A percentile compares a stretch with the other conserved stretches of the same genome.
phyloP scores from a whole-genome alignment of 2,113 vertebrate species.

The Amblyornis subalaris region DNA sequence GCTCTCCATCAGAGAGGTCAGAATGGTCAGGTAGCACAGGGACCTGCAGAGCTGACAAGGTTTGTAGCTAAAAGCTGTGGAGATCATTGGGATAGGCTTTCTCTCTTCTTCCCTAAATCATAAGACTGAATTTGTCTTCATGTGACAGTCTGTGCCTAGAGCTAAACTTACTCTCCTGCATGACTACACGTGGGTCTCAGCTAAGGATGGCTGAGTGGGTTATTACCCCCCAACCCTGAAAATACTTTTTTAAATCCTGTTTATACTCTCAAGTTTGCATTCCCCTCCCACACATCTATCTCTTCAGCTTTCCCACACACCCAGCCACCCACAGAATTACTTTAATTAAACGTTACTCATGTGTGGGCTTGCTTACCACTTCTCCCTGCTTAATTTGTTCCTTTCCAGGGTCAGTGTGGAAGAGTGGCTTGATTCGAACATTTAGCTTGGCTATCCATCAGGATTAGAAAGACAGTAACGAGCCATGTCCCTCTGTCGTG shows the following conservation, averaged over 20 bases:
- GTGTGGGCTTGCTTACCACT: background rate
- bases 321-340: background rate
- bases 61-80: background rate
- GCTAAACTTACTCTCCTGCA: background rate
- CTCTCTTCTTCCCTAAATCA: background rate
- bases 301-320: background rate
- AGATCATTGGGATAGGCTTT: background rate
- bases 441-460: background rate
- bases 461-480: background rate
- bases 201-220: background rate
- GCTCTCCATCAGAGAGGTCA: background rate
- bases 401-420: background rate
- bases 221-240: background rate
- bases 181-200: background rate
- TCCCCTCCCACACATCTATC: background rate
- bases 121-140: background rate
- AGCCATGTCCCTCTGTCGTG: background rate
- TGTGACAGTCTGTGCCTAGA: background rate
- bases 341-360: constrained; percentile 12
- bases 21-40: background rate
- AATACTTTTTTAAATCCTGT: background rate
- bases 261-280: background rate
- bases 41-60: background rate
- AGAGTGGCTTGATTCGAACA: background rate
- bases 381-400: background rate